These are phyloP conservation scores for Melipona quadrifasciata DNA, from an alignment of 1,140 invertebrate genomes.

Conservation along the genomic window DNA sequence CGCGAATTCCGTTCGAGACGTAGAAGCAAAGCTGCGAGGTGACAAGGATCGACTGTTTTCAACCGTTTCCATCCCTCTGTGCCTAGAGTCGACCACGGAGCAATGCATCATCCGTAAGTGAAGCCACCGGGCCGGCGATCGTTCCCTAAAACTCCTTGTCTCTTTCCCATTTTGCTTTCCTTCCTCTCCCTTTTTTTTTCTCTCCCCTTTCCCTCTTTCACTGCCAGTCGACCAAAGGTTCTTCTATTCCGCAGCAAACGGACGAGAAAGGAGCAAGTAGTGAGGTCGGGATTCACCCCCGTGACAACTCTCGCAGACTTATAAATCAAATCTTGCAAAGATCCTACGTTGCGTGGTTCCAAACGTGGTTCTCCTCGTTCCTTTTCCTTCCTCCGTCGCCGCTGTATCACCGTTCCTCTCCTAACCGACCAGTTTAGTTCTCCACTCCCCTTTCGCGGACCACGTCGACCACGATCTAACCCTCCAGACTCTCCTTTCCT, in stretches of 20 bases:
- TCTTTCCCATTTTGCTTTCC: slow-evolving; percentile 21
- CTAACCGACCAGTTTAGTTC: slow-evolving; percentile 1
- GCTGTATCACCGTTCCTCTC: neutral
- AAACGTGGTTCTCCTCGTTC: slow-evolving; percentile 50
- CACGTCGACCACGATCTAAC: no score
- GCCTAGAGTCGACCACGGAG: slow-evolving; percentile 72
- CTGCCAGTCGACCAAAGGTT: neutral
- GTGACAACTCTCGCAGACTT: slow-evolving; percentile 65
- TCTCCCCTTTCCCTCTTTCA: neutral
- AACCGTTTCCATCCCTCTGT: slow-evolving; percentile 70
- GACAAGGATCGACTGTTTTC: slow-evolving; percentile 70
- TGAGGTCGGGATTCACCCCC: slow-evolving; percentile 31
- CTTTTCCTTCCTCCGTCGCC: neutral
- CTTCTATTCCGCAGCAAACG: slow-evolving; percentile 29
- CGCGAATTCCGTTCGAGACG: slow-evolving; percentile 33
- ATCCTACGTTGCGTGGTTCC: slow-evolving; percentile 52
- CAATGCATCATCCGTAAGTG: slow-evolving; percentile 73
- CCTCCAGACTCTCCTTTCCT: neutral
- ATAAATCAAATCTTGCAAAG: slow-evolving; percentile 74
- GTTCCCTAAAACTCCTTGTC: slow-evolving; percentile 52
- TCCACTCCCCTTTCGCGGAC: neutral
- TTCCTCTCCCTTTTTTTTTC: slow-evolving; percentile 1
- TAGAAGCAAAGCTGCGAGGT: slow-evolving; percentile 20
- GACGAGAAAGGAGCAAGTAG: neutral
- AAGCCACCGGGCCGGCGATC: slow-evolving; percentile 65